Evolutionary conservation across 2,797 vertebrate genomes (phyloP).

Genomic region (Catharus ustulatus): DNA sequence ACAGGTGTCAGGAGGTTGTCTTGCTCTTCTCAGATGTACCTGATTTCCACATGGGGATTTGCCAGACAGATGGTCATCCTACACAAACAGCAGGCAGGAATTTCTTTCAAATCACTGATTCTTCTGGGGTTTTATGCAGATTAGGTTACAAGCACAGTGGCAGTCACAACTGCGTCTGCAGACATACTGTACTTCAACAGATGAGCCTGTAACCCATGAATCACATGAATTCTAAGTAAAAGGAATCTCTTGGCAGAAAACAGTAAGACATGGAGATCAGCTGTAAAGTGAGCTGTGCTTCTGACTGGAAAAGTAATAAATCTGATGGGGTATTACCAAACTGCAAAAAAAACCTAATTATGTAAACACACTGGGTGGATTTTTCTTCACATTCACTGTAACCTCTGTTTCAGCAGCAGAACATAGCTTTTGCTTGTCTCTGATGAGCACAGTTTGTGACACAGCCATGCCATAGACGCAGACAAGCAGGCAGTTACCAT

Average conservation of each 20-base stretch:
- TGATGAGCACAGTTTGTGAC: background rate
- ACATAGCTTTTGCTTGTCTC: background rate
- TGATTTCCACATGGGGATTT: background rate
- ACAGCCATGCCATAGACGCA: fast-evolving
- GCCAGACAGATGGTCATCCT: constrained; percentile 36
- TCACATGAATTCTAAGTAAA: constrained; percentile 19
- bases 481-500: background rate
- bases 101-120: constrained; percentile 23
- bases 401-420: background rate
- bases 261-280: background rate
- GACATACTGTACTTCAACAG: background rate
- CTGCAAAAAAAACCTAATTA: background rate
- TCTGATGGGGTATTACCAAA: background rate
- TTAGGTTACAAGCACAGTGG: background rate
- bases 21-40: background rate
- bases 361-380: background rate
- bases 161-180: constrained; percentile 14
- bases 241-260: background rate
- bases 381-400: background rate
- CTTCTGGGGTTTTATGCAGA: background rate
- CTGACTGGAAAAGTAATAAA: background rate
- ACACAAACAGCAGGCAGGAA: constrained; percentile 37
- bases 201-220: constrained; percentile 21
- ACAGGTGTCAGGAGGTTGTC: background rate
- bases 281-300: background rate